Evolutionary conservation across 2,113 vertebrate genomes (phyloP).

Genomic region (Melanerpes formicivorus): DNA sequence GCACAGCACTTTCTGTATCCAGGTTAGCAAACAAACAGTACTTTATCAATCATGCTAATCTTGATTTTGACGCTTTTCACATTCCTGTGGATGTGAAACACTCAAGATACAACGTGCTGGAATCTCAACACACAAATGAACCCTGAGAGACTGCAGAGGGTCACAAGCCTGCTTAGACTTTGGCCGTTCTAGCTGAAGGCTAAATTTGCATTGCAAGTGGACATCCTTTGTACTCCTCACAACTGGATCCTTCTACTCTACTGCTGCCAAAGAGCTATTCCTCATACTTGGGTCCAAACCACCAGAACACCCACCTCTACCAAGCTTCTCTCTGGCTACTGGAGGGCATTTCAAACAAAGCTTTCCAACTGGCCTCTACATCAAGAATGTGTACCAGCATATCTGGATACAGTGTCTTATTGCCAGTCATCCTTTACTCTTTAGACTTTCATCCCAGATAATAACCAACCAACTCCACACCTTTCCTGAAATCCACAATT

Average conservation of each 20-base stretch:
- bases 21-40: constrained; percentile 23
- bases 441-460: constrained; percentile 21
- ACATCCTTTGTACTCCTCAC: not conserved
- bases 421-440: constrained; percentile 21
- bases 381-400: not conserved
- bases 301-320: fast-evolving
- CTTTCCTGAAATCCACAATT: not conserved
- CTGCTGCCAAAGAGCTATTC: not conserved
- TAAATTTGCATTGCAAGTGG: not conserved
- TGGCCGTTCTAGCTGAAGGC: not conserved
- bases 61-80: constrained; percentile 27
- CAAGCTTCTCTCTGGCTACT: not conserved
- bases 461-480: not conserved
- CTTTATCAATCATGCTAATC: not conserved
- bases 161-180: not conserved
- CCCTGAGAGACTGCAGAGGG: not conserved
- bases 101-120: not conserved
- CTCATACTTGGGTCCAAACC: not conserved
- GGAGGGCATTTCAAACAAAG: not conserved
- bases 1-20: not conserved
- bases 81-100: not conserved
- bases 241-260: not conserved
- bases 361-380: constrained; percentile 15
- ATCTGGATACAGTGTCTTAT: not conserved
- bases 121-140: constrained; percentile 30